A percentile compares a stretch with the other conserved stretches of the same genome.
Evolutionary conservation across 2,797 vertebrate genomes (phyloP).

Genomic region (Taeniopygia guttata): DNA sequence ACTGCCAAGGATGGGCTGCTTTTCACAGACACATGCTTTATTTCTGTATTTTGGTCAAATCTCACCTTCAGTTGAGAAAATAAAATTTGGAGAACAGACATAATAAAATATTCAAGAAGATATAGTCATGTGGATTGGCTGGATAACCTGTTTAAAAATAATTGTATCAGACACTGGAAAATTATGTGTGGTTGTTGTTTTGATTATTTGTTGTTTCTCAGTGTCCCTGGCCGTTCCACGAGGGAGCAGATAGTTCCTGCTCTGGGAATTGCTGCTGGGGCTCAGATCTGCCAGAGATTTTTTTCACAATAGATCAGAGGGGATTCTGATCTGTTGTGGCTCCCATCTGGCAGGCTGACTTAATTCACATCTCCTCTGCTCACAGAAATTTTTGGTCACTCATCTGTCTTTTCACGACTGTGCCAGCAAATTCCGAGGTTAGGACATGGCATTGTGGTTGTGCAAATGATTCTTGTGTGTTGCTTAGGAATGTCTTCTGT

Average conservation of each 20-base stretch:
- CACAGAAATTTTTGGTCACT: not conserved
- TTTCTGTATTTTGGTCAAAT: not conserved
- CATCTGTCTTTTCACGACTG: not conserved
- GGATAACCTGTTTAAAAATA: not conserved
- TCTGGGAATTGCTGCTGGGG: not conserved
- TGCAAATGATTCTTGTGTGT: not conserved
- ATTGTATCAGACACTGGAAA: not conserved
- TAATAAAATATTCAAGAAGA: not conserved
- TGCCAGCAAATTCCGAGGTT: rapidly evolving
- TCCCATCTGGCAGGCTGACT: not conserved
- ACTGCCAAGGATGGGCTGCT: not conserved
- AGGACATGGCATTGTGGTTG: not conserved
- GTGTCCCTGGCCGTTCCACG: not conserved
- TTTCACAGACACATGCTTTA: not conserved
- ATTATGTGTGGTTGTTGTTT: not conserved
- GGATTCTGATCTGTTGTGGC: not conserved
- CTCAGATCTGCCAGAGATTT: not conserved
- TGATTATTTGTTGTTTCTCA: not conserved
- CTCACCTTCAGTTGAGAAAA: not conserved
- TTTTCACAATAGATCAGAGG: not conserved
- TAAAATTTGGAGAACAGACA: not conserved
- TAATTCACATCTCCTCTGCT: not conserved
- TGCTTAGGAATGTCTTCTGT: not conserved
- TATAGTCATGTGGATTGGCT: not conserved
- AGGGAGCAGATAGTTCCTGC: not conserved